phyloP scores from a whole-genome alignment of 2,797 vertebrate genomes.

The Australoheros facetus region DNA sequence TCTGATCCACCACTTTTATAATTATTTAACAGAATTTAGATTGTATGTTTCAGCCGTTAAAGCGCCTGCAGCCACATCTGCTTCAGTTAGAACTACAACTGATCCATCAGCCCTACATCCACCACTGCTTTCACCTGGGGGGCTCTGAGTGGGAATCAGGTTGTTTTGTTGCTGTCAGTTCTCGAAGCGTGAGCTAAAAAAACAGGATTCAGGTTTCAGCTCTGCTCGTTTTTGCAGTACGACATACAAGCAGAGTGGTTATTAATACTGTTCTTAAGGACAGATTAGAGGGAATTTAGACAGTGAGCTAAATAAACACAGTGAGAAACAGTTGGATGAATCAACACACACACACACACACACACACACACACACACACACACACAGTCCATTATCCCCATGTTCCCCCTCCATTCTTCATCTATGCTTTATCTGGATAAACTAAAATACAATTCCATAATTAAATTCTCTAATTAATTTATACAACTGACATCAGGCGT shows the following conservation, averaged over 20 bases:
- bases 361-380: not conserved
- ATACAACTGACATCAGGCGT: slow-evolving; percentile 24
- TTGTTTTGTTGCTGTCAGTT: not conserved
- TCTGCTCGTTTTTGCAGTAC: not conserved
- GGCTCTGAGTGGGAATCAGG: not conserved
- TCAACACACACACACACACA: not conserved
- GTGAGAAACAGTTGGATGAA: not conserved
- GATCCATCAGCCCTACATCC: not conserved
- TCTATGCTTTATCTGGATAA: slow-evolving; percentile 32
- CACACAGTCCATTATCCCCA: not conserved
- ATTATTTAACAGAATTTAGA: not conserved
- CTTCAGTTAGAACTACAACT: too few relatives aligned
- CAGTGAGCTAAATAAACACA: not conserved
- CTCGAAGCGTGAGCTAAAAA: too few relatives aligned
- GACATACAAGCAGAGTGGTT: not conserved
- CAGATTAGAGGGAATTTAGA: not conserved
- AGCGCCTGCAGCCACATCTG: not conserved
- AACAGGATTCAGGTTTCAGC: not conserved
- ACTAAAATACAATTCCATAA: slow-evolving; percentile 46
- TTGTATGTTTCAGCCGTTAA: not conserved
- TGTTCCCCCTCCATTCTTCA: not conserved
- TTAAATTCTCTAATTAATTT: slow-evolving; percentile 61
- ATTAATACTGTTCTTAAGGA: not conserved
- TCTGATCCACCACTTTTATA: not conserved
- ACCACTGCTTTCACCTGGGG: not conserved